Evolutionary conservation across 2,797 vertebrate genomes (phyloP).

Genomic region (Sitta carolinensis): DNA sequence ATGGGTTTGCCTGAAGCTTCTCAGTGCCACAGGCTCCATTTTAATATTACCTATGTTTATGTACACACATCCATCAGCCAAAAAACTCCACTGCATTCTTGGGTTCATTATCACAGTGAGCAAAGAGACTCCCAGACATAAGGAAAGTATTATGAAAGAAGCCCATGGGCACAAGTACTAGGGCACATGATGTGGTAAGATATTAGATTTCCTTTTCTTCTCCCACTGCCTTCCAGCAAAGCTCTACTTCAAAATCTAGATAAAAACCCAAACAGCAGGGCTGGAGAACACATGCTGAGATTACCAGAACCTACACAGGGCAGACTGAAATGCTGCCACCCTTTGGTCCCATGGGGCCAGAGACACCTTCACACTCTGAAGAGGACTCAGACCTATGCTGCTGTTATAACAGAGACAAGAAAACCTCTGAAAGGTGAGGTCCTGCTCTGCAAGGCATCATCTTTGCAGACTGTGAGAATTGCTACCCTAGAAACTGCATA

Average conservation of each 20-base stretch:
- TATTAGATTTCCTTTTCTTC: background rate
- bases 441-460: background rate
- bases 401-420: background rate
- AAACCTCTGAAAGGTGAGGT: background rate
- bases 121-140: background rate
- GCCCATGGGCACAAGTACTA: background rate
- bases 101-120: background rate
- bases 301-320: background rate
- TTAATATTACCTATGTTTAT: background rate
- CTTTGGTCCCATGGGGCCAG: background rate
- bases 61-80: background rate
- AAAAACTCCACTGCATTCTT: background rate
- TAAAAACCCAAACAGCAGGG: background rate
- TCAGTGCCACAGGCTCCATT: background rate
- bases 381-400: background rate
- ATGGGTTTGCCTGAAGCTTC: background rate
- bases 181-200: background rate
- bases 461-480: background rate
- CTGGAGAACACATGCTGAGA: background rate
- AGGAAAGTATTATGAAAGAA: background rate
- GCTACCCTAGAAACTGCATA: background rate
- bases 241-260: background rate
- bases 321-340: background rate
- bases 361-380: background rate
- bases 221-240: background rate